A percentile compares a stretch with the other conserved stretches of the same genome.
Conservation (phyloP, 2,797 vertebrate genomes). For the Acestrorhynchus altus region DNA sequence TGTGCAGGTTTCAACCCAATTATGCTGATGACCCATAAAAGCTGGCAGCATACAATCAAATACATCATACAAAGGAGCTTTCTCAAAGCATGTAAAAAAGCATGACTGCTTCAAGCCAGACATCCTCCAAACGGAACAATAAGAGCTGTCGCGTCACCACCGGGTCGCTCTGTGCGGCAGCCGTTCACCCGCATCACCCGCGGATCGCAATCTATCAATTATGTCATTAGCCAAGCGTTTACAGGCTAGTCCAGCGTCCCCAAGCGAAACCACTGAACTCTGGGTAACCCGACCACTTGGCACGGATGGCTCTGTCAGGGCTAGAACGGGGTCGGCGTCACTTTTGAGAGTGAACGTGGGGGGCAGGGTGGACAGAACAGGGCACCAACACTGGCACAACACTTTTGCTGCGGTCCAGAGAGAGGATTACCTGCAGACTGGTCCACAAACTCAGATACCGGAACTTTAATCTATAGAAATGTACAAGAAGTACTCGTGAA, state of each 20-base stretch:
- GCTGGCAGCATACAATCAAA: background rate
- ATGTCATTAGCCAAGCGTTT: conserved; percentile 62
- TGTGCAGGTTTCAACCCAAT: background rate
- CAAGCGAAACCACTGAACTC: conserved; percentile 68
- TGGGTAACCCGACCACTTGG: conserved; percentile 65
- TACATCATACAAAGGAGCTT: background rate
- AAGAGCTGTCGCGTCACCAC: background rate
- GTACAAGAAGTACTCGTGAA: too few relatives aligned
- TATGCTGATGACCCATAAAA: background rate
- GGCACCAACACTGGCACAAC: background rate
- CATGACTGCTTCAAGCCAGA: background rate
- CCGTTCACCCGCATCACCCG: conserved; percentile 41
- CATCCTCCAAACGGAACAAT: background rate
- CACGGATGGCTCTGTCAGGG: conserved; percentile 48
- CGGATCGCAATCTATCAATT: conserved; percentile 60
- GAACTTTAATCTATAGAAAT: too few relatives aligned
- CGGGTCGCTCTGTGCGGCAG: conserved; percentile 5
- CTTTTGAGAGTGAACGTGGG: background rate
- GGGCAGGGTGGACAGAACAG: conserved; percentile 23
- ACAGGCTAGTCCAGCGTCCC: conserved; percentile 44
- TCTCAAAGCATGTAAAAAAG: background rate
- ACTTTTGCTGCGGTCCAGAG: too few relatives aligned
- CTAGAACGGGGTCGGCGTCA: conserved; percentile 43
- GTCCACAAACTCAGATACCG: too few relatives aligned
- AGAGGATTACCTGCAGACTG: too few relatives aligned